Percentiles rank a stretch among this genome's conserved stretches.
These are phyloP conservation scores for Caradrina kadenii DNA, from an alignment of 2,888 invertebrate genomes.

Conservation along the genomic window DNA sequence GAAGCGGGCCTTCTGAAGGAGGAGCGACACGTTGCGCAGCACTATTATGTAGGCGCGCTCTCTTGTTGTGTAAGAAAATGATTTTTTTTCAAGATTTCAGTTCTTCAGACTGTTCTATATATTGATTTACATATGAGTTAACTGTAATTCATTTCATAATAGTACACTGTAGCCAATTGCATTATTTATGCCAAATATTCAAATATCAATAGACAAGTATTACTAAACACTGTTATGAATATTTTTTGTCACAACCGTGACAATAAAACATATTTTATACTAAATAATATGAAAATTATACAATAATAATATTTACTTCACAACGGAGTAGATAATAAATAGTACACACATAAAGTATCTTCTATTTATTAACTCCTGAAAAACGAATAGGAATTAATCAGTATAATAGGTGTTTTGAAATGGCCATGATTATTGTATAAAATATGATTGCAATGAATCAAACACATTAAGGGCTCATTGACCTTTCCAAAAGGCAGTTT, in stretches of 20 bases:
- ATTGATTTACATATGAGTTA: no score
- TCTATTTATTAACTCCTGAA: constrained; percentile 12
- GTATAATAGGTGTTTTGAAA: constrained; percentile 1
- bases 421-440: constrained; percentile 3
- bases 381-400: constrained; percentile 15
- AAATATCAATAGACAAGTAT: constrained; percentile 6
- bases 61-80: neutral
- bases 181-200: neutral
- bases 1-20: constrained; percentile 1
- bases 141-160: neutral
- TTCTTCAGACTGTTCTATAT: neutral
- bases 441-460: neutral
- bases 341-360: neutral
- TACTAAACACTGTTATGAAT: neutral
- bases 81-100: neutral
- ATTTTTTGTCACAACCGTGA: neutral
- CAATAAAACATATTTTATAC: constrained; percentile 11
- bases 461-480: constrained; percentile 1
- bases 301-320: neutral
- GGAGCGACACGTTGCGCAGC: constrained; percentile 20
- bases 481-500: neutral
- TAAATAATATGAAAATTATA: constrained; percentile 1
- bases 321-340: constrained; percentile 9
- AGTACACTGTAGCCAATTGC: neutral
- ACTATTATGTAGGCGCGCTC: constrained; percentile 12